phyloP scores from a whole-genome alignment of 23 tunicate genomes.

The Diplosoma virens region DNA sequence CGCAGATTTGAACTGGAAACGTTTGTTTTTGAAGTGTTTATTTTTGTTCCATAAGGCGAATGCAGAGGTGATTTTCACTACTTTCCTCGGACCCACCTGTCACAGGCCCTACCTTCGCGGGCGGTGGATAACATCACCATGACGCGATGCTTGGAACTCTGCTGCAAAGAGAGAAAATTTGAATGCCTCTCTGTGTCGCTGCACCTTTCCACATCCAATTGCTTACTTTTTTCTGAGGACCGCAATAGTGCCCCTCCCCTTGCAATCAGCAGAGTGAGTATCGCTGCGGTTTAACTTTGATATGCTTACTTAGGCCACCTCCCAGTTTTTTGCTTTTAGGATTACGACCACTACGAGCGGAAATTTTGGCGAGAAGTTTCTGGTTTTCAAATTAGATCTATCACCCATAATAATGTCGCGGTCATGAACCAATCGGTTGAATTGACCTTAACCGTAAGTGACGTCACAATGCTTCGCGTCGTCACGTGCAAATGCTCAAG shows the following conservation, averaged over 20 bases:
- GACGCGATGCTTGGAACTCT: slow-evolving; percentile 41
- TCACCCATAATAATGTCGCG: slow-evolving; percentile 90
- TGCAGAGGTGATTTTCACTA: slow-evolving; percentile 57
- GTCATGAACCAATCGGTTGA: slow-evolving; percentile 91
- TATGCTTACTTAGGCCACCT: too few species aligned
- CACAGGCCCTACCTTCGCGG: slow-evolving; percentile 44
- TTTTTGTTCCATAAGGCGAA: too few species aligned
- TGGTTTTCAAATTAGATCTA: slow-evolving; percentile 91
- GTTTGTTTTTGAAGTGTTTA: too few species aligned
- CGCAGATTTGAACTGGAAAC: too few species aligned
- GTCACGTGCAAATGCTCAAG: too few species aligned
- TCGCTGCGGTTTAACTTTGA: not conserved
- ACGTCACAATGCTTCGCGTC: too few species aligned
- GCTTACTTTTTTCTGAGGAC: slow-evolving; percentile 77
- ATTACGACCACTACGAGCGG: slow-evolving; percentile 81
- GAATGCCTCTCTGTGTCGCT: slow-evolving; percentile 68
- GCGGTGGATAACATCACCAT: slow-evolving; percentile 30
- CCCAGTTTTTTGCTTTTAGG: not conserved
- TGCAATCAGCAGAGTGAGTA: slow-evolving; percentile 63
- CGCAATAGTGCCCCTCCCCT: slow-evolving; percentile 88
- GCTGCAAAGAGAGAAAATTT: slow-evolving; percentile 66
- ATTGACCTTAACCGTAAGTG: slow-evolving; percentile 75
- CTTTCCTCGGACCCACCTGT: slow-evolving; percentile 80
- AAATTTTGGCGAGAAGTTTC: slow-evolving; percentile 95
- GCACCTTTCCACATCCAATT: slow-evolving; percentile 41